phyloP scores from a whole-genome alignment of 2,113 vertebrate genomes.

The Triplophysa dalaica region DNA sequence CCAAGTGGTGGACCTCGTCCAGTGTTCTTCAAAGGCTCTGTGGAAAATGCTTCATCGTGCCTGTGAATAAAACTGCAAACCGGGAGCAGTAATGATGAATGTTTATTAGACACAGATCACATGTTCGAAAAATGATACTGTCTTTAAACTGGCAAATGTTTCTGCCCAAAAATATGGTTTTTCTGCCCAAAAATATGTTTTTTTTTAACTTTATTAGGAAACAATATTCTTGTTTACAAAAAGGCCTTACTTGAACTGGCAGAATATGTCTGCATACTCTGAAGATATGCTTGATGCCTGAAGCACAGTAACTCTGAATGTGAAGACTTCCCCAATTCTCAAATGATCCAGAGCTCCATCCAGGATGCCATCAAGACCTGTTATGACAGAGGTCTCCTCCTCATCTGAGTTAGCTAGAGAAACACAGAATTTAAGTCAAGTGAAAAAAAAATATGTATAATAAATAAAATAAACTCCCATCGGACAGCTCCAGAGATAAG shows the following conservation, averaged over 20 bases:
- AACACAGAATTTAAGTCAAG: background rate
- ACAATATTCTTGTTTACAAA: background rate
- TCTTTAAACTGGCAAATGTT: background rate
- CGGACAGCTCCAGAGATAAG: background rate
- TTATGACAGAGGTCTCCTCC: slow-evolving; percentile 79
- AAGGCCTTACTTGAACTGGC: slow-evolving; percentile 91
- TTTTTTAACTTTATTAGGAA: background rate
- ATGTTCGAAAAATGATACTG: background rate
- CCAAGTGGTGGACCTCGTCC: slow-evolving; percentile 91
- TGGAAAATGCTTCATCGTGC: slow-evolving; percentile 96
- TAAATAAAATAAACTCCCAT: background rate
- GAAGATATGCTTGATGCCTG: slow-evolving; percentile 96
- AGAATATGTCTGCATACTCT: slow-evolving; percentile 97
- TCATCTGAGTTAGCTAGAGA: slow-evolving; percentile 76
- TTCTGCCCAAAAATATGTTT: background rate
- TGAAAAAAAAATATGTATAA: background rate
- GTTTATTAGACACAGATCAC: background rate
- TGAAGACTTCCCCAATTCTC: slow-evolving; percentile 87
- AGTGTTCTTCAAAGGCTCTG: slow-evolving; percentile 95
- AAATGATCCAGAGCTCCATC: slow-evolving; percentile 83
- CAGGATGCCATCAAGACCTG: slow-evolving; percentile 68
- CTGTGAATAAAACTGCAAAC: slow-evolving; percentile 91
- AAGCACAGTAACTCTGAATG: slow-evolving; percentile 94
- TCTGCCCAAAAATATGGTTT: background rate
- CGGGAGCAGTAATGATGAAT: slow-evolving; percentile 6